phyloP scores from a whole-genome alignment of 2,113 vertebrate species.

The Oreochromis aureus region DNA sequence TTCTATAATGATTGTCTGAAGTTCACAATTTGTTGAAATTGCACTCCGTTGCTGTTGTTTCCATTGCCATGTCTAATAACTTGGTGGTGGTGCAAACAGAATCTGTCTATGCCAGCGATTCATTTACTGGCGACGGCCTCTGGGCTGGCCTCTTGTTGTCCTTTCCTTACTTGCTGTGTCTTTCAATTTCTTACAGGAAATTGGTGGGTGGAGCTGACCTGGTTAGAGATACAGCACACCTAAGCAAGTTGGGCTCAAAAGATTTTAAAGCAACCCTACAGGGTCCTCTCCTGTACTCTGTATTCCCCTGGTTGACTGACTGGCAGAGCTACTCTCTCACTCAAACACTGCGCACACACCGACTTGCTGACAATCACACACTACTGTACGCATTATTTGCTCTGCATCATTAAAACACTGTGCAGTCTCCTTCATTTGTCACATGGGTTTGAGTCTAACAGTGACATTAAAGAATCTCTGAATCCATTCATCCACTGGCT shows the following conservation, averaged over 20 bases:
- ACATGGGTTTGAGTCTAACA: not conserved
- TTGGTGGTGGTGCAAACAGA: not conserved
- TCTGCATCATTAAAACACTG: not conserved
- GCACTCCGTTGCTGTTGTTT: not conserved
- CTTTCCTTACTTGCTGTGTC: not conserved
- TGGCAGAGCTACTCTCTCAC: not conserved
- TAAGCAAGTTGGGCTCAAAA: not conserved
- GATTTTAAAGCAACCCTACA: not conserved
- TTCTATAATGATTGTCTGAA: not conserved
- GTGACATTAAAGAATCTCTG: not conserved
- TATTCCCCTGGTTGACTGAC: not conserved
- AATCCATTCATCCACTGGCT: not conserved
- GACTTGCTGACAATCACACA: not conserved
- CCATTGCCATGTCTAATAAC: not conserved
- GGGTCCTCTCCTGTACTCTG: not conserved
- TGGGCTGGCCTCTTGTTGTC: not conserved
- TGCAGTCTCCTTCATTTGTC: not conserved
- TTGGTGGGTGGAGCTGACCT: not conserved
- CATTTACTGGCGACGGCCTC: not conserved
- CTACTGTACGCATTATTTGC: not conserved
- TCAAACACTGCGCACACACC: not conserved
- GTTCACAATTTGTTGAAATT: not conserved
- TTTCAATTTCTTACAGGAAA: not conserved
- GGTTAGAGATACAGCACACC: not conserved
- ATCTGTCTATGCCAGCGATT: not conserved